phyloP scores from a whole-genome alignment of 2,797 vertebrate genomes.

The Sciurus vulgaris region DNA sequence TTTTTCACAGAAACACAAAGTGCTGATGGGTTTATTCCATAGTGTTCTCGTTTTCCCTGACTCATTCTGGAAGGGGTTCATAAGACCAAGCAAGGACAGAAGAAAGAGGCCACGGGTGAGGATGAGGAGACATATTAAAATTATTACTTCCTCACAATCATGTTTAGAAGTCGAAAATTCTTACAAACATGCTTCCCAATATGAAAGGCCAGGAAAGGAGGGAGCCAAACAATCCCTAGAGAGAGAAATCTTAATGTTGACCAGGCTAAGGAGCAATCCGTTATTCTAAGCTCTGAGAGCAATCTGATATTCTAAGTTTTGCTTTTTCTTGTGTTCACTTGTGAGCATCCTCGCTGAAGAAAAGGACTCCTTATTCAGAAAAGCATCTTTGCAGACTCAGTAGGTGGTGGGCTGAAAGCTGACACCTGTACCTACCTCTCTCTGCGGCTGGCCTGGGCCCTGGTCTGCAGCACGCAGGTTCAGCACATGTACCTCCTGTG shows the following conservation, averaged over 20 bases:
- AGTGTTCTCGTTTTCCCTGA: background rate
- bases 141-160: background rate
- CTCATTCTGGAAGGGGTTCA: background rate
- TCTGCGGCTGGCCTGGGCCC: constrained; percentile 84
- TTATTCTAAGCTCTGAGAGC: background rate
- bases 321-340: background rate
- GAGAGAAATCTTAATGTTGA: background rate
- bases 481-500: constrained; percentile 96
- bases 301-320: background rate
- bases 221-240: background rate
- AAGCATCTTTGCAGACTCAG: background rate
- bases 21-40: background rate
- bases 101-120: background rate
- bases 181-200: background rate
- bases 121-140: background rate
- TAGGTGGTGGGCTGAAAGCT: no score
- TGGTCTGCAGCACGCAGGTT: constrained; percentile 91
- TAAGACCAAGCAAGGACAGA: background rate
- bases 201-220: background rate
- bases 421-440: constrained; percentile 83
- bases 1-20: background rate
- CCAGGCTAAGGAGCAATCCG: background rate
- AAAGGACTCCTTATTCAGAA: background rate
- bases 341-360: background rate
- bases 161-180: constrained; percentile 13